A percentile compares a stretch with the other conserved stretches of the same genome.
Evolutionary conservation across 2,888 invertebrate species (phyloP).

Genomic region (Seira ritae): DNA sequence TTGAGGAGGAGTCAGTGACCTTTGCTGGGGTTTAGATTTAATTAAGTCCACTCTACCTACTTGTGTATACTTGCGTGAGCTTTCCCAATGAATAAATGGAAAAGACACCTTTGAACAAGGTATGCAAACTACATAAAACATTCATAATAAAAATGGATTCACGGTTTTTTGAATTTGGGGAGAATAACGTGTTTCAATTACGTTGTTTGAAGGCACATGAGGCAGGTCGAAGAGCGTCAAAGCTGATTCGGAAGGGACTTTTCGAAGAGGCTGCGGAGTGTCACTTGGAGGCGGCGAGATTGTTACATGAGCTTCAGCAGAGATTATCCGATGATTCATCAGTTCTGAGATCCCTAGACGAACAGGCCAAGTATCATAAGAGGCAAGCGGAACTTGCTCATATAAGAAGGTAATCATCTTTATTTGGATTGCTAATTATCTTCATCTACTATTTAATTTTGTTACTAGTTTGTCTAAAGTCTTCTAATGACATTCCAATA

Average conservation of each 20-base stretch:
- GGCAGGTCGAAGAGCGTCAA: conserved; percentile 68
- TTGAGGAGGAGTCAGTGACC: too few relatives aligned
- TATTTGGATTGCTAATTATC: too few relatives aligned
- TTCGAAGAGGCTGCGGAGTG: conserved; percentile 66
- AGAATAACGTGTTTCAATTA: too few relatives aligned
- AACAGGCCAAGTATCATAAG: conserved; percentile 68
- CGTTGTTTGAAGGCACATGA: conserved; percentile 72
- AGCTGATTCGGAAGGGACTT: conserved; percentile 62
- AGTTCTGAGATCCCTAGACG: conserved; percentile 65
- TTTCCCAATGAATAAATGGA: conserved; percentile 55
- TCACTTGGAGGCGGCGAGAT: conserved; percentile 66
- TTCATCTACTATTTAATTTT: too few relatives aligned
- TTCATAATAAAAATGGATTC: too few relatives aligned
- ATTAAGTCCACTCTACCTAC: too few relatives aligned
- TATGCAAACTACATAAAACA: conserved; percentile 25
- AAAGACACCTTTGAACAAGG: conserved; percentile 67
- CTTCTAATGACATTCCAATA: too few relatives aligned
- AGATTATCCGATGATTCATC: conserved; percentile 62
- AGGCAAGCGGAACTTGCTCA: conserved; percentile 69
- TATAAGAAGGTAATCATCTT: conserved; percentile 60
- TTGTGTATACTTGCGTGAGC: too few relatives aligned
- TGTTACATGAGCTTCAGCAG: conserved; percentile 59
- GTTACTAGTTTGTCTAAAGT: neutral
- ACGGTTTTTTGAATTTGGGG: neutral
- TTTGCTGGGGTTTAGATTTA: too few relatives aligned